These are phyloP conservation scores for Drosophila vallismaia DNA, from an alignment of 2,888 invertebrate genomes.

Conservation along the genomic window DNA sequence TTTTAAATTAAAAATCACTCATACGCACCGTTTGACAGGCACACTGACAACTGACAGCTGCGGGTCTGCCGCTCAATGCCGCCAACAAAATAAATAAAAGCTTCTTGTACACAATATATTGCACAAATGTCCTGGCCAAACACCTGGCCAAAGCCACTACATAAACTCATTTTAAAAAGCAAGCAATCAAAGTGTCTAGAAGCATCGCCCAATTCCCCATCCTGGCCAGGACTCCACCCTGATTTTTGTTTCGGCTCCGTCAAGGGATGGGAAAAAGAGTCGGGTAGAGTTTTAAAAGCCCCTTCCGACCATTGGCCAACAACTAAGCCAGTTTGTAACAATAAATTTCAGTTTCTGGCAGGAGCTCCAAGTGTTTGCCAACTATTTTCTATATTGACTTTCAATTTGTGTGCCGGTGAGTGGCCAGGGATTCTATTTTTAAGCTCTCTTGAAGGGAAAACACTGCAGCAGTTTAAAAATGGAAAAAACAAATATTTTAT, in stretches of 20 bases:
- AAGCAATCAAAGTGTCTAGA: slow-evolving; percentile 33
- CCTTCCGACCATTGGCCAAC: slow-evolving; percentile 38
- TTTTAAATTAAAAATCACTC: slow-evolving; percentile 68
- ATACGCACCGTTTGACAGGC: slow-evolving; percentile 59
- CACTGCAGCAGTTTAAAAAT: background rate
- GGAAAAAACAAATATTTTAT: background rate
- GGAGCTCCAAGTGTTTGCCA: slow-evolving; percentile 28
- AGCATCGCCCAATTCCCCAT: slow-evolving; percentile 1
- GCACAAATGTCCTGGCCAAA: slow-evolving; percentile 20
- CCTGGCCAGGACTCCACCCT: background rate
- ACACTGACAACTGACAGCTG: slow-evolving; percentile 22
- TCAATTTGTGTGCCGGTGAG: slow-evolving; percentile 56
- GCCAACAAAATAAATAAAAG: slow-evolving; percentile 18
- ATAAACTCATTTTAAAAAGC: slow-evolving; percentile 58
- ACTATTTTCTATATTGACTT: slow-evolving; percentile 58
- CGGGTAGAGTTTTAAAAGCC: slow-evolving; percentile 14
- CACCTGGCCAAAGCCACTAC: slow-evolving; percentile 35
- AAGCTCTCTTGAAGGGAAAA: slow-evolving; percentile 18
- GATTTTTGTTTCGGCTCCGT: slow-evolving; percentile 2
- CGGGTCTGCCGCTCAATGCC: slow-evolving; percentile 12
- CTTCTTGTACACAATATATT: slow-evolving; percentile 11
- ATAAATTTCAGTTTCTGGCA: slow-evolving; percentile 52
- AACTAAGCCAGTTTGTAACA: slow-evolving; percentile 56
- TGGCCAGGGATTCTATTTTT: slow-evolving; percentile 31
- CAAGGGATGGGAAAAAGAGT: slow-evolving; percentile 10